Evolutionary conservation across 2,113 vertebrate genomes (phyloP), one percentile per base, ranked within the genome.

Genomic region (Archilochus colubris): DNA sequence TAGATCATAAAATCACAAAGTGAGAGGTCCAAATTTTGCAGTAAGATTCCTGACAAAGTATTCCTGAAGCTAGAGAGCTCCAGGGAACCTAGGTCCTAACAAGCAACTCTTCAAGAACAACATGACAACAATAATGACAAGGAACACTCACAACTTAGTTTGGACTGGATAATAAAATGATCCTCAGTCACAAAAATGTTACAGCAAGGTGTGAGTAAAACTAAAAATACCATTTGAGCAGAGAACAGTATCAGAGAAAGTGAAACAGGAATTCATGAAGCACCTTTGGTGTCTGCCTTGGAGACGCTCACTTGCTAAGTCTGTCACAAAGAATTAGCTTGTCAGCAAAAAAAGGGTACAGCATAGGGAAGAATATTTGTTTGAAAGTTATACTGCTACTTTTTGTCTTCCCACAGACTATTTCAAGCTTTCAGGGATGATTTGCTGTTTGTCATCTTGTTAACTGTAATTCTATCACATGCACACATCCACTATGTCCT

Each of bases 251-350:
- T 76, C 67, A 96, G 86, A 94, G 51, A 83, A 95, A 82, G 74
- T 85, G 40, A 63, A 92, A 89, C 70, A 77, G 23, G 75, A 92
- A 93, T 88, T 87, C 81, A 87, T 44, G 78, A 89, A 96, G 82
- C 78, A 82, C 48, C 67, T 86, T 89, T 87, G 55, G 61, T 75
- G 59, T 44, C 91, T 96, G 90, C 94, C 93, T 96, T 74, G 67
- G 50, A 95, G 86, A 96, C 54, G 84, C 81, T 96, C 84, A 73
- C 70, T 96, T 93, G 88, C 93, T 89, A 96, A 96, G 90, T 90
- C 86, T 96, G 93, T 88, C 94, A 95, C 69, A 90, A 79, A 77
- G 77, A 94, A 97, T 97, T 97, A 96, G 92, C 68, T 81, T 92
- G 63, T 91, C 91, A 93, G 86, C 21, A 0, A 89, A 91, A 94